Percentiles rank a stretch among this genome's conserved stretches.
Conservation (phyloP, 2,888 invertebrate species). For the Leptinotarsa haldemani region DNA sequence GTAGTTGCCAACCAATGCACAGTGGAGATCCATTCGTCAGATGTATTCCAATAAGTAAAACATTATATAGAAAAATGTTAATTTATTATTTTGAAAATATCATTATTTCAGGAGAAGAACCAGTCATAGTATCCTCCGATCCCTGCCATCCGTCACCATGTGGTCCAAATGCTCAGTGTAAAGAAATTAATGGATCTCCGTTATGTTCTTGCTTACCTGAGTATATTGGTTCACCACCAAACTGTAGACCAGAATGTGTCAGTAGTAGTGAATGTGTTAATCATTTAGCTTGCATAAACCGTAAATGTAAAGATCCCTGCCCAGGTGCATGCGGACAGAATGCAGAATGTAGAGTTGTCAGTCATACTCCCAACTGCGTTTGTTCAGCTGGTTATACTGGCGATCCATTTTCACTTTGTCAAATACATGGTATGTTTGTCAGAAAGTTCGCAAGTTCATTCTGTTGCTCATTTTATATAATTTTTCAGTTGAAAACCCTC, state of each 20-base stretch:
- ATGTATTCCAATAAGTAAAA: slow-evolving; percentile 69
- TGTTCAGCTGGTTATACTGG: slow-evolving; percentile 70
- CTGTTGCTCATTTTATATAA: background rate
- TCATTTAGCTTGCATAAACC: slow-evolving; percentile 64
- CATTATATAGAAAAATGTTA: slow-evolving; percentile 26
- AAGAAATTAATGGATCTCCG: slow-evolving; percentile 71
- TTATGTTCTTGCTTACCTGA: slow-evolving; percentile 79
- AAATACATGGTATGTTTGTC: slow-evolving; percentile 38
- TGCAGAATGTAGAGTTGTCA: slow-evolving; percentile 67
- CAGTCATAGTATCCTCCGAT: slow-evolving; percentile 65
- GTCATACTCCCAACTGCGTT: slow-evolving; percentile 82
- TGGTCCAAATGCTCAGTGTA: slow-evolving; percentile 77
- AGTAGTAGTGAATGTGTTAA: slow-evolving; percentile 76
- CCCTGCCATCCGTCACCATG: slow-evolving; percentile 82
- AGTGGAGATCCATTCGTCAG: slow-evolving; percentile 71
- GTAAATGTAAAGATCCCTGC: slow-evolving; percentile 66
- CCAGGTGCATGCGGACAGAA: slow-evolving; percentile 69
- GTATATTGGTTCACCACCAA: slow-evolving; percentile 78
- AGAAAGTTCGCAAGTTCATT: background rate
- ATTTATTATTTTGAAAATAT: slow-evolving; percentile 43
- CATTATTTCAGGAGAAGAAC: slow-evolving; percentile 59
- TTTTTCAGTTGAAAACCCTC: slow-evolving; percentile 51
- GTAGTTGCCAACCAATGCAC: slow-evolving; percentile 75
- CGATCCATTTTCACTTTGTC: slow-evolving; percentile 77
- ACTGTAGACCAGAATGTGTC: slow-evolving; percentile 80